Evolutionary conservation across 2,113 vertebrate species (phyloP), one percentile per base, ranked within the genome.

Genomic region (Hiodon tergisus): DNA sequence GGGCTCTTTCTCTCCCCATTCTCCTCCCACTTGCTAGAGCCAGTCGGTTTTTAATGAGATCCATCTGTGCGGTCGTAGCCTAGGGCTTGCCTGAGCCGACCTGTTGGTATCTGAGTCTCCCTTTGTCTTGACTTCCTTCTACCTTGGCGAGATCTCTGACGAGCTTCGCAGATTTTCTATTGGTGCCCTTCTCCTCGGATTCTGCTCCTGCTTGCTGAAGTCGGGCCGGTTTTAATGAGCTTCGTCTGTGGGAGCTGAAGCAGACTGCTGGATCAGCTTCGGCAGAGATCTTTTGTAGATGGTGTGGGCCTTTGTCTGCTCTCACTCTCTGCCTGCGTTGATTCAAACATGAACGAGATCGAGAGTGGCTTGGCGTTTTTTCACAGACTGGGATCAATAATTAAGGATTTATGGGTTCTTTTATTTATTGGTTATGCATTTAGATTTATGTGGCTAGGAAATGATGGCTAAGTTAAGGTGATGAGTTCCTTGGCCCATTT

Each of bases 11-110:
- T 70, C 31, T 46, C 7, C 69, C n/a, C 10, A 59, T 59, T 59
- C 9, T 59, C 58, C 58, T 59, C 58, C 58, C 58, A 9, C 58
- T 59, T 59, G 52, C 69, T 17, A 63, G 17, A 63, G 11, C 10
- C 53, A 17, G 61, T 63, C 61, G 3, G 1, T 17, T 70, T 47
- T 70, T 70, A 70, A 70, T 70, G 69, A 70, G 53, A 16, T 70
- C 46, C 53, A 57, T 70, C 17, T 70, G 52, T 17, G 17, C 13
- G 53, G 7, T 57, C 2, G 16, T 6, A 7, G 53, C 53, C 69
- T 5, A 2, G 54, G 69, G 8, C 17, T 16, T 10, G 53, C 69
- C 69, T 6, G 1, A 54, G 52, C 8, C 8, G 16, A 70, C 53
- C 69, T 17, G 2, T 11, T 53, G 46, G 31, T 16, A 13, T 47